Percentiles rank a stretch among this genome's conserved stretches.
These are phyloP conservation scores for Habrosyne pyritoides DNA, from an alignment of 2,888 invertebrate species.

Conservation along the genomic window DNA sequence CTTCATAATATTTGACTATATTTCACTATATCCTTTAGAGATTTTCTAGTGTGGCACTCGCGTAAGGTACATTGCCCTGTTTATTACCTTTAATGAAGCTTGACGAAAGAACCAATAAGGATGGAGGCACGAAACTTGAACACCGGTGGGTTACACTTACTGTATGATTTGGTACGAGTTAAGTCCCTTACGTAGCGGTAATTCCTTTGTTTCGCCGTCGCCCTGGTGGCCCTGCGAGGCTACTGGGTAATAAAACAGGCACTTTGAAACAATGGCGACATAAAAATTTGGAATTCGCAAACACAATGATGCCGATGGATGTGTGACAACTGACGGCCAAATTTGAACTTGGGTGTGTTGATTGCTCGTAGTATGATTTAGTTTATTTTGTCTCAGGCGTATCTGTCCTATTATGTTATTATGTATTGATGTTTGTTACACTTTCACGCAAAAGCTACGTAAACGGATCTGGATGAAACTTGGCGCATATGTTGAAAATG, in stretches of 20 bases:
- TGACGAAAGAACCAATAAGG: constrained; percentile 61
- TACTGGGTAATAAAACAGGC: constrained; percentile 58
- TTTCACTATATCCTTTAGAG: no score
- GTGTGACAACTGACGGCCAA: background rate
- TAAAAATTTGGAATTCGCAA: constrained; percentile 52
- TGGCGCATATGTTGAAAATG: no score
- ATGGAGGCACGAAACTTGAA: constrained; percentile 53
- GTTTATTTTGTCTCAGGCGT: no score
- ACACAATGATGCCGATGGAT: constrained; percentile 20
- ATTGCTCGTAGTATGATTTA: no score
- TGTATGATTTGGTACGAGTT: constrained; percentile 37
- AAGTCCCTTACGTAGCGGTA: constrained; percentile 46
- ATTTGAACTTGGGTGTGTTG: no score
- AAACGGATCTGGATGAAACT: no score
- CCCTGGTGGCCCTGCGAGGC: constrained; percentile 54
- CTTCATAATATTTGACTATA: no score
- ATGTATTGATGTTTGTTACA: no score
- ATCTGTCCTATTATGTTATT: no score
- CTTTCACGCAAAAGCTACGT: no score
- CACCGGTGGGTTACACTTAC: constrained; percentile 33
- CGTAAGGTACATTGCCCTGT: constrained; percentile 24
- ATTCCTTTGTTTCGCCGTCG: constrained; percentile 51
- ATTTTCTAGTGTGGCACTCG: background rate
- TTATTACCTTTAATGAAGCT: constrained; percentile 53
- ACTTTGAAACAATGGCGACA: constrained; percentile 60